A percentile compares a stretch with the other conserved stretches of the same genome.
These are phyloP conservation scores for Hybos culiciformis DNA, from an alignment of 2,888 invertebrate genomes.

Conservation along the genomic window DNA sequence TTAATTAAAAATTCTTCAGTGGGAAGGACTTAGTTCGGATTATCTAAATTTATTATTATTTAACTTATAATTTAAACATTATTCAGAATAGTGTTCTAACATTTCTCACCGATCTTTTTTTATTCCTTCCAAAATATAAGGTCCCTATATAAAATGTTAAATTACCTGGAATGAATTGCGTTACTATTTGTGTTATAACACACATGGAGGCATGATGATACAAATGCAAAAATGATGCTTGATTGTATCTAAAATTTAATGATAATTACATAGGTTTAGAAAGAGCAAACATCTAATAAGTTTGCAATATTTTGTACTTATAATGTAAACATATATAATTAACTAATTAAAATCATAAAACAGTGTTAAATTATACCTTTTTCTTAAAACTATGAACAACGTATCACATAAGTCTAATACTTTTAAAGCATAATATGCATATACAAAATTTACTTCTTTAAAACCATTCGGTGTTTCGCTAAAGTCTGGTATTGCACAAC, in stretches of 20 bases:
- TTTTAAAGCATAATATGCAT: slow-evolving; percentile 49
- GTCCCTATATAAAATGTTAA: too few relatives aligned
- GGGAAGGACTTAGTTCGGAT: not conserved
- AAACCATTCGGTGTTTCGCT: not conserved
- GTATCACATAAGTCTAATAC: slow-evolving; percentile 52
- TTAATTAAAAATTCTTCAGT: not conserved
- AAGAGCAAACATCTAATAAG: not conserved
- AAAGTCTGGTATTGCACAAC: not conserved
- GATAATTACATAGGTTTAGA: not conserved
- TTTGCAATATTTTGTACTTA: not conserved
- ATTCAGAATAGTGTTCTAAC: not conserved
- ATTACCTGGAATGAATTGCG: slow-evolving; percentile 47
- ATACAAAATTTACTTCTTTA: slow-evolving; percentile 19
- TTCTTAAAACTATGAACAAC: slow-evolving; percentile 55
- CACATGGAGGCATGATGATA: slow-evolving; percentile 61
- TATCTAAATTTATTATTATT: not conserved
- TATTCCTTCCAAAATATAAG: too few relatives aligned
- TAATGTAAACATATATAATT: slow-evolving; percentile 42
- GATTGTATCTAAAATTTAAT: slow-evolving; percentile 33
- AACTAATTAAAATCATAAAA: slow-evolving; percentile 58
- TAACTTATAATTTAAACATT: not conserved
- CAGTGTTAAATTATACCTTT: slow-evolving; percentile 49
- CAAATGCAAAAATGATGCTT: slow-evolving; percentile 53
- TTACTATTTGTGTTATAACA: slow-evolving; percentile 42
- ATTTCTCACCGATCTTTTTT: too few relatives aligned